Conservation (phyloP, 2,797 vertebrate species). For the Neopelma chrysocephalum region DNA sequence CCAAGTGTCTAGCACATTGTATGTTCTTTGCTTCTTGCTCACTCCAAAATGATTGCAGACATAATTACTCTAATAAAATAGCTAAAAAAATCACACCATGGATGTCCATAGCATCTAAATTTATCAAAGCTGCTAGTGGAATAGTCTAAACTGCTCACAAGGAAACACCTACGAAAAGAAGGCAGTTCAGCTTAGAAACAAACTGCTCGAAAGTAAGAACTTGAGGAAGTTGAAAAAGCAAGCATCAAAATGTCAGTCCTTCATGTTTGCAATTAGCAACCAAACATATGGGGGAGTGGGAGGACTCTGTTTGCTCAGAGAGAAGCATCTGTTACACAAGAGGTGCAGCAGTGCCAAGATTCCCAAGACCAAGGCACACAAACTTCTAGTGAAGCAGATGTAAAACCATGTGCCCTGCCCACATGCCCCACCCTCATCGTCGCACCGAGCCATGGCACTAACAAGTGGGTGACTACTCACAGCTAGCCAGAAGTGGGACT, state of each 20-base stretch:
- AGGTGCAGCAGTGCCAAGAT: neutral
- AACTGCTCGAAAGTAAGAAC: neutral
- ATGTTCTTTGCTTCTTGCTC: neutral
- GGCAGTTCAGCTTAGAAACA: conserved; percentile 42
- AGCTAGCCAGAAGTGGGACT: neutral
- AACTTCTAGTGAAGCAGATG: neutral
- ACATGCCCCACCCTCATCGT: fast-evolving
- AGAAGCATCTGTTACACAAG: conserved; percentile 10
- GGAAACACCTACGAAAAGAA: neutral
- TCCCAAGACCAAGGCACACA: neutral
- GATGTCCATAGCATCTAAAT: neutral
- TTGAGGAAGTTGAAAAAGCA: neutral
- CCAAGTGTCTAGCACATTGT: neutral
- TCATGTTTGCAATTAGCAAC: conserved; percentile 9
- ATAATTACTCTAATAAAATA: neutral
- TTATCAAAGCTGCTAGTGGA: conserved; percentile 40
- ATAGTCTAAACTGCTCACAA: conserved; percentile 30
- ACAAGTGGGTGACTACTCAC: neutral
- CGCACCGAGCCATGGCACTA: neutral
- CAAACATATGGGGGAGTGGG: neutral
- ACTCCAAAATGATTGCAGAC: neutral
- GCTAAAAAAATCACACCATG: neutral
- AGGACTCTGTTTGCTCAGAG: neutral
- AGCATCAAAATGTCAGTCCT: neutral
- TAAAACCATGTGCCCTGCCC: neutral